phyloP scores from a whole-genome alignment of 1,140 invertebrate species.

The Solen grandis region DNA sequence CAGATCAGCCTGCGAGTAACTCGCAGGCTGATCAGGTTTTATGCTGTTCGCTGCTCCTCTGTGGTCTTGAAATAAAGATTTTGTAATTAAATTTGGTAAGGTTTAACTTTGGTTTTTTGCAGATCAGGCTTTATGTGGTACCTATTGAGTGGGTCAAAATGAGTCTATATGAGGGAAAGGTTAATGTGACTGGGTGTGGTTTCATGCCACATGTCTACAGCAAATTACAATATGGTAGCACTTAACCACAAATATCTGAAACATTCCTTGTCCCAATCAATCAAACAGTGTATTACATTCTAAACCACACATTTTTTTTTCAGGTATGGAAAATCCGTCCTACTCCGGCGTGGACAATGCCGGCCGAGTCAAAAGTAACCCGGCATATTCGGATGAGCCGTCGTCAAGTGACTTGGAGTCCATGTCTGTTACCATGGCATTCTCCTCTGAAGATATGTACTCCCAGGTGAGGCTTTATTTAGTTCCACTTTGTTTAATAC shows the following conservation, averaged over 20 bases:
- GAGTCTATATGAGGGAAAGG: too few relatives aligned
- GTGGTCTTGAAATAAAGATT: too few relatives aligned
- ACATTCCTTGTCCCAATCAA: neutral
- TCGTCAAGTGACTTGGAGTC: constrained; percentile 52
- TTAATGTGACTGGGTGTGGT: too few relatives aligned
- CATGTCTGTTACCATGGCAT: constrained; percentile 47
- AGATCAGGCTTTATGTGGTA: too few relatives aligned
- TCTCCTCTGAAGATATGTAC: constrained; percentile 34
- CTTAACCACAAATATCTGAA: neutral
- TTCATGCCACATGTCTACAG: too few relatives aligned
- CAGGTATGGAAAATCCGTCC: constrained; percentile 22
- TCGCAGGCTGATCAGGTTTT: too few relatives aligned
- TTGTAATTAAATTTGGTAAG: too few relatives aligned
- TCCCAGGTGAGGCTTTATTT: neutral
- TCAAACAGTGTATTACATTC: neutral
- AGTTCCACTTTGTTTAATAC: too few relatives aligned
- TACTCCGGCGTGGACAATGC: constrained; percentile 24
- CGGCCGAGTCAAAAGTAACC: constrained; percentile 34
- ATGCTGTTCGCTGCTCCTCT: too few relatives aligned
- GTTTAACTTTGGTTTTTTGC: too few relatives aligned
- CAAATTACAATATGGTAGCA: neutral
- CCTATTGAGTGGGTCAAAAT: too few relatives aligned
- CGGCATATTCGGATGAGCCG: constrained; percentile 40
- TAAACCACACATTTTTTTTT: neutral
- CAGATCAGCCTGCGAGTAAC: too few relatives aligned